A percentile compares a stretch with the other conserved stretches of the same genome.
Evolutionary conservation across 2,797 vertebrate genomes (phyloP).

Genomic region (Trachops cirrhosus): DNA sequence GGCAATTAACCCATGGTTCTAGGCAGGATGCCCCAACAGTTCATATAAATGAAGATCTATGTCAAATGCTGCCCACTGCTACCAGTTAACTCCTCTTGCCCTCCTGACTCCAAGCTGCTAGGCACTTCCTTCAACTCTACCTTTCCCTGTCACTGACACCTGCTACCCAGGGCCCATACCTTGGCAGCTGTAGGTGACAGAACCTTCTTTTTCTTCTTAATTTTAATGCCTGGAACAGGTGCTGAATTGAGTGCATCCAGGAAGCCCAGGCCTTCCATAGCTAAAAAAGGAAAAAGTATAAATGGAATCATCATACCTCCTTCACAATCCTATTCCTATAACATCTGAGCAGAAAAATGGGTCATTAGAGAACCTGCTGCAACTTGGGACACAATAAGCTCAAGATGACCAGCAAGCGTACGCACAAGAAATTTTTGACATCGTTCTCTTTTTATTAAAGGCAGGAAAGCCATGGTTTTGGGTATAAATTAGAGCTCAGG

Average conservation of each 20-base stretch:
- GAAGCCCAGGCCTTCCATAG: constrained; percentile 95
- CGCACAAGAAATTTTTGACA: background rate
- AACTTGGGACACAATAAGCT: background rate
- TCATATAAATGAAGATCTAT: background rate
- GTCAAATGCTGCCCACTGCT: fast-evolving
- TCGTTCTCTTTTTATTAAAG: background rate
- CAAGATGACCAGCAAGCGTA: background rate
- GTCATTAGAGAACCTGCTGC: background rate
- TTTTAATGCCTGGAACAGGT: constrained; percentile 95
- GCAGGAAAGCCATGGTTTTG: background rate
- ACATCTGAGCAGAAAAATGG: background rate
- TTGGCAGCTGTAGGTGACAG: constrained; percentile 93
- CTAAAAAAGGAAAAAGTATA: constrained; percentile 77
- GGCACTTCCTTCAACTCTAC: background rate
- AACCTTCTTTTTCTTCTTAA: constrained; percentile 98
- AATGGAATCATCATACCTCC: background rate
- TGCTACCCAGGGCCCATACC: constrained; percentile 78
- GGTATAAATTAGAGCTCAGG: background rate
- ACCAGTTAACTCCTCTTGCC: background rate
- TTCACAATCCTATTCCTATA: background rate
- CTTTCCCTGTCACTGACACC: background rate
- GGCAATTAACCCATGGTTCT: background rate
- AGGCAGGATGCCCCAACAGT: background rate
- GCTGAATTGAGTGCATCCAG: constrained; percentile 96
- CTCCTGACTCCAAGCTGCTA: no score